These are phyloP conservation scores for Drosophila fulvimacula DNA, from an alignment of 2,888 invertebrate genomes.

Conservation along the genomic window DNA sequence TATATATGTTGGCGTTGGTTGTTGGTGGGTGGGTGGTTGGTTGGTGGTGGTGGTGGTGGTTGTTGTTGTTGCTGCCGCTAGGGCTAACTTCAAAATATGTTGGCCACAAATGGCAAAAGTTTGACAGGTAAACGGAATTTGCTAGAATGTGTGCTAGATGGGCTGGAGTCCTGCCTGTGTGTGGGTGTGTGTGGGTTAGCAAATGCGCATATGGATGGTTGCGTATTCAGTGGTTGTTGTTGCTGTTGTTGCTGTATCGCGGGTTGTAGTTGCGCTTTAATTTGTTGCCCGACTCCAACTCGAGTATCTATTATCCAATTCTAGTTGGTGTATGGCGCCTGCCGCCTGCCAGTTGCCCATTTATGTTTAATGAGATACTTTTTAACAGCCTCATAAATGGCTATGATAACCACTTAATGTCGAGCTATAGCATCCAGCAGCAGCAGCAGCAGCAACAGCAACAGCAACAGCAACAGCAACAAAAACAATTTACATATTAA, in stretches of 20 bases:
- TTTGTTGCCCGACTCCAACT: constrained; percentile 42
- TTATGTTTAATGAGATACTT: constrained; percentile 83
- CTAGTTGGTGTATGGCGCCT: constrained; percentile 48
- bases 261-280: constrained; percentile 37
- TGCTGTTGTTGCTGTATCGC: constrained; percentile 18
- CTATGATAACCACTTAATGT: constrained; percentile 81
- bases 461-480: constrained; percentile 44
- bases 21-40: too few species aligned
- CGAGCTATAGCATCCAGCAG: constrained; percentile 57
- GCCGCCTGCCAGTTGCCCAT: constrained; percentile 56
- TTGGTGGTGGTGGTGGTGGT: constrained; percentile 13
- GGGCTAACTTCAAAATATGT: constrained; percentile 78
- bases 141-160: constrained; percentile 57
- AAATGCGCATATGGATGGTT: constrained; percentile 24
- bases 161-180: neutral
- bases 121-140: constrained; percentile 80
- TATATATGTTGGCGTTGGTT: constrained; percentile 8
- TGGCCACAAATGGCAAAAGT: constrained; percentile 81
- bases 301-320: constrained; percentile 65
- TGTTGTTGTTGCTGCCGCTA: constrained; percentile 36
- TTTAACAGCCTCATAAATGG: constrained; percentile 81
- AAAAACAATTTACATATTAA: constrained; percentile 83
- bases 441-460: constrained; percentile 17
- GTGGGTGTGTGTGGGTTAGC: constrained; percentile 11
- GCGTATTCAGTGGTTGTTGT: constrained; percentile 20